Conservation (phyloP, 2,113 vertebrate genomes). For the Macroglossus sobrinus region DNA sequence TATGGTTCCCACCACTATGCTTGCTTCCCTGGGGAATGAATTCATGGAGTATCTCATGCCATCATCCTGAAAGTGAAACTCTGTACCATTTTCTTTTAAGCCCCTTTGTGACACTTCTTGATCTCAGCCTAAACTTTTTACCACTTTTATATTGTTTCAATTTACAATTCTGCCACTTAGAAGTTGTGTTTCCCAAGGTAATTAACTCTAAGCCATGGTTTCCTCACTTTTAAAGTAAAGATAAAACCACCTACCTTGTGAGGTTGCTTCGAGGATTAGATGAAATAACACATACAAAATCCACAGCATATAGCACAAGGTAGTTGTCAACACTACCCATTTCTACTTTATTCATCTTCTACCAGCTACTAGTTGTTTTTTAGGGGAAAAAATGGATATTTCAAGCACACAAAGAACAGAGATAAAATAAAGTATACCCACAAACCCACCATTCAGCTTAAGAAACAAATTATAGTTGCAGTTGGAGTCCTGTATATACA, state of each 20-base stretch:
- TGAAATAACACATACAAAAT: neutral
- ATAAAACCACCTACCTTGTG: neutral
- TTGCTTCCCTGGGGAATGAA: neutral
- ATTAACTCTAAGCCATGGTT: neutral
- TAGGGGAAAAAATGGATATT: neutral
- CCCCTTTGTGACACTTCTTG: neutral
- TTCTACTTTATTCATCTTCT: neutral
- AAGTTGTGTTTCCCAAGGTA: neutral
- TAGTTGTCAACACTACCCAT: neutral
- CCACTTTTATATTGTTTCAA: neutral
- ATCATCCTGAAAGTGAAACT: neutral
- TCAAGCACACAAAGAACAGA: neutral
- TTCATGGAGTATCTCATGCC: neutral
- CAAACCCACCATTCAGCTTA: neutral
- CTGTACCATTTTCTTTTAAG: neutral
- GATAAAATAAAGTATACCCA: neutral
- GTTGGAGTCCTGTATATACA: neutral
- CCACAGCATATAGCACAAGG: neutral
- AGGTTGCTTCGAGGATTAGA: neutral
- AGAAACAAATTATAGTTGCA: neutral
- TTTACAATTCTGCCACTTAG: neutral
- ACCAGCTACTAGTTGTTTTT: neutral
- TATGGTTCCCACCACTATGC: neutral
- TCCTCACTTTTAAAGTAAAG: neutral
- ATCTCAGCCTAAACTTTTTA: neutral